phyloP scores from a whole-genome alignment of 2,113 vertebrate species.

The Sarotherodon lohbergeri region DNA sequence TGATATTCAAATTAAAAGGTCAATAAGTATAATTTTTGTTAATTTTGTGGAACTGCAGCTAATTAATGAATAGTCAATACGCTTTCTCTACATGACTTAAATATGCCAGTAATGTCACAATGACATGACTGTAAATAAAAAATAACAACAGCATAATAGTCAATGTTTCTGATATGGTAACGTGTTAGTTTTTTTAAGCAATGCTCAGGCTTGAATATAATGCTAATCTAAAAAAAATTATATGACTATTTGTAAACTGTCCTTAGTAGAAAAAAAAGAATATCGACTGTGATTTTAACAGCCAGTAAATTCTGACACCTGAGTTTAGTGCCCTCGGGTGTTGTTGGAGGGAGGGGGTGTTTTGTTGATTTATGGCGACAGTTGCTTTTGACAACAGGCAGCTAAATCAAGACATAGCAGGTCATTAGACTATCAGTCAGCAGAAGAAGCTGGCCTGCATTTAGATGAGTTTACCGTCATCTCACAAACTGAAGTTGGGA shows the following conservation, averaged over 20 bases:
- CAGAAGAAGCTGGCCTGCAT: neutral
- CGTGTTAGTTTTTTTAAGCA: neutral
- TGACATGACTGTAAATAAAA: neutral
- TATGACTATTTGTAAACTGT: neutral
- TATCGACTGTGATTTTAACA: neutral
- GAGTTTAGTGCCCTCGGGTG: neutral
- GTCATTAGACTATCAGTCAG: slow-evolving; percentile 40
- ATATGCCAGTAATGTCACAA: neutral
- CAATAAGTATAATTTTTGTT: neutral
- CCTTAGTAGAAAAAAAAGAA: neutral
- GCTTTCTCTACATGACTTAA: neutral
- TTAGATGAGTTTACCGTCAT: neutral
- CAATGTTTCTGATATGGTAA: neutral
- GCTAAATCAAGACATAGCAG: slow-evolving; percentile 78
- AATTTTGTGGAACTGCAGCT: neutral
- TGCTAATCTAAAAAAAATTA: neutral
- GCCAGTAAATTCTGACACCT: neutral
- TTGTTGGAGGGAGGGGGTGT: neutral
- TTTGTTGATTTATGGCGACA: slow-evolving; percentile 81
- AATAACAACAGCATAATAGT: neutral
- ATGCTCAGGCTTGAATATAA: neutral
- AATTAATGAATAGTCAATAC: neutral
- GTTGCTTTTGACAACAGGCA: slow-evolving; percentile 80
- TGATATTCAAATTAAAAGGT: neutral
- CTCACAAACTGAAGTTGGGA: neutral